A percentile compares a stretch with the other conserved stretches of the same genome.
Evolutionary conservation across 2,888 invertebrate genomes (phyloP).

Genomic region (Dynastes hyllus): DNA sequence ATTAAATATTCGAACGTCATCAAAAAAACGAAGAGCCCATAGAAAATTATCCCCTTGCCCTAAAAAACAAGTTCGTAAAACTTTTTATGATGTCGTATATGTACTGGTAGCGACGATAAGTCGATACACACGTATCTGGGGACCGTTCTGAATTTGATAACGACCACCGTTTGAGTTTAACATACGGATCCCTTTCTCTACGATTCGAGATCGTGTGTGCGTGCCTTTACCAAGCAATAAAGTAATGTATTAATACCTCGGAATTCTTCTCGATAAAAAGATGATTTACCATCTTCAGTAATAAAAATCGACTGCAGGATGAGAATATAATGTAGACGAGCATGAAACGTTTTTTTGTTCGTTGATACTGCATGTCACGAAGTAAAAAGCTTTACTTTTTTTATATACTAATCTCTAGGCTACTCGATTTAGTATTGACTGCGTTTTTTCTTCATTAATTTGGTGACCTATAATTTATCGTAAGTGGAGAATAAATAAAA

Average conservation of each 20-base stretch:
- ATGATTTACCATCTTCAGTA: conserved; percentile 42
- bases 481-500: no score
- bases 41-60: conserved; percentile 38
- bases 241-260: conserved; percentile 31
- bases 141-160: conserved; percentile 41
- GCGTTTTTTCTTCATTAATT: no score
- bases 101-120: conserved; percentile 41
- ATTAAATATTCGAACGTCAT: conserved; percentile 31
- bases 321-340: neutral
- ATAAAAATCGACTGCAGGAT: conserved; percentile 14
- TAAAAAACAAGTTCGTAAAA: conserved; percentile 49
- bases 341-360: neutral
- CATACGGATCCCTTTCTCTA: conserved; percentile 26
- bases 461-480: no score
- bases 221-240: conserved; percentile 26
- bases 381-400: neutral
- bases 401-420: no score
- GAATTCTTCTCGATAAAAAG: conserved; percentile 31
- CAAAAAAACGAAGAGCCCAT: conserved; percentile 4
- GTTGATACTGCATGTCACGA: neutral
- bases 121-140: conserved; percentile 38
- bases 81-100: conserved; percentile 47
- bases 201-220: conserved; percentile 25
- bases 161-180: conserved; percentile 17
- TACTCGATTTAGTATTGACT: no score